These are phyloP conservation scores for Pygocentrus nattereri DNA, from an alignment of 2,797 vertebrate genomes.

Conservation along the genomic window DNA sequence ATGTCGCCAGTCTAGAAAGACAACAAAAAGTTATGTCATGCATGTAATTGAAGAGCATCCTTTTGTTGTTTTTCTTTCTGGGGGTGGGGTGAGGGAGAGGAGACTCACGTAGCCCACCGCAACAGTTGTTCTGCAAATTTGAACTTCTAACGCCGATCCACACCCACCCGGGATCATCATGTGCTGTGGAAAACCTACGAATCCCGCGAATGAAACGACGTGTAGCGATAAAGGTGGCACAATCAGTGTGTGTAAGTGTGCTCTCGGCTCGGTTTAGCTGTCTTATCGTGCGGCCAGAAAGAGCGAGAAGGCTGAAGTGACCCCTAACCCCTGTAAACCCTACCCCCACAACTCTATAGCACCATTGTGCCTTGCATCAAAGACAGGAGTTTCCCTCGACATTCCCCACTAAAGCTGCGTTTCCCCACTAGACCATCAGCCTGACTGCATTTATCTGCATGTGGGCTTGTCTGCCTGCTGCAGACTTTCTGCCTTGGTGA, in stretches of 20 bases:
- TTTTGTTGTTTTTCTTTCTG: constrained; percentile 67
- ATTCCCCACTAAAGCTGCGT: constrained; percentile 49
- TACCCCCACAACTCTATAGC: constrained; percentile 74
- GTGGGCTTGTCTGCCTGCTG: not conserved
- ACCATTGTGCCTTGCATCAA: constrained; percentile 58
- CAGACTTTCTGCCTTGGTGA: not conserved
- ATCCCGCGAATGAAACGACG: not conserved
- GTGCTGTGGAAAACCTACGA: too few relatives aligned
- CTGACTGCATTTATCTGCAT: not conserved
- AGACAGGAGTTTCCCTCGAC: constrained; percentile 51
- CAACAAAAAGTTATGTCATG: constrained; percentile 77
- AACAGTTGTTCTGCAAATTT: constrained; percentile 17
- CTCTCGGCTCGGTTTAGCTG: constrained; percentile 28
- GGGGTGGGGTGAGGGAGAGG: constrained; percentile 72
- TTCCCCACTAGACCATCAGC: constrained; percentile 4
- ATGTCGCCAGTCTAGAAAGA: constrained; percentile 51
- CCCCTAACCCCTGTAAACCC: constrained; percentile 82
- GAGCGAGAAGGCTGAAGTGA: constrained; percentile 84
- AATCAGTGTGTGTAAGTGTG: not conserved
- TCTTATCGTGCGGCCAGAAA: constrained; percentile 76
- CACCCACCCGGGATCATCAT: not conserved
- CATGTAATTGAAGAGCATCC: constrained; percentile 78
- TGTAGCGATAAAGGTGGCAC: not conserved
- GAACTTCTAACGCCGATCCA: not conserved
- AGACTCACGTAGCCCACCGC: constrained; percentile 29